These are phyloP conservation scores for Otis tarda DNA, from an alignment of 2,113 vertebrate genomes.

Conservation along the genomic window DNA sequence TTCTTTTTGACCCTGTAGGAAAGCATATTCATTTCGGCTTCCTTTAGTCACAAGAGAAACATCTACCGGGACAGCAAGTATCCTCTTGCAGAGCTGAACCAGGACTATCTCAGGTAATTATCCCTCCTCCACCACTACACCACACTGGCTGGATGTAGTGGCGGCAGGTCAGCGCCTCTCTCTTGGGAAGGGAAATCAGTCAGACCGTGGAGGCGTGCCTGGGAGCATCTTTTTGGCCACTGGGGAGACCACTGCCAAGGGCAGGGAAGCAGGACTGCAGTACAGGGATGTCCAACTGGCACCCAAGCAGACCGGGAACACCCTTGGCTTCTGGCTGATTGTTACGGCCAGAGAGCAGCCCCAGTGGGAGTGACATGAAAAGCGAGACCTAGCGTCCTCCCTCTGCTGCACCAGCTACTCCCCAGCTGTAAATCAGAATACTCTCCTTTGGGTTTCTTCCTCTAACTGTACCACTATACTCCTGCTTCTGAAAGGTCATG, in stretches of 20 bases:
- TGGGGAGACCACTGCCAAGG: neutral
- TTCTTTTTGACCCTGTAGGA: neutral
- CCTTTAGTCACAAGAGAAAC: neutral
- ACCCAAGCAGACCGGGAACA: neutral
- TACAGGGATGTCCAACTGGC: neutral
- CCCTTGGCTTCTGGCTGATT: neutral
- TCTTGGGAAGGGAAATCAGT: neutral
- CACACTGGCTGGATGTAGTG: neutral
- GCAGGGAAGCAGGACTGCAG: neutral
- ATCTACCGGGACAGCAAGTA: neutral
- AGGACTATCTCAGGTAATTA: neutral
- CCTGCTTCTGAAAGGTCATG: neutral
- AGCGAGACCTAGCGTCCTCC: neutral
- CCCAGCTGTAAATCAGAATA: neutral
- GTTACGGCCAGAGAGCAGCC: neutral
- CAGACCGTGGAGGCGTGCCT: neutral
- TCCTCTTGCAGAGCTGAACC: neutral
- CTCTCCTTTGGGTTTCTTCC: neutral
- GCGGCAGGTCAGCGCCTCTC: neutral
- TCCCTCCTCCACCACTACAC: neutral
- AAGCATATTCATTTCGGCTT: neutral
- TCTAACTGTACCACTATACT: neutral
- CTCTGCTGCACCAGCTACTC: neutral
- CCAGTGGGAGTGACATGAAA: neutral
- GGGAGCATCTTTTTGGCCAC: accelerated